Conservation (phyloP, 2,888 invertebrate genomes). For the Galerucella pusilla region DNA sequence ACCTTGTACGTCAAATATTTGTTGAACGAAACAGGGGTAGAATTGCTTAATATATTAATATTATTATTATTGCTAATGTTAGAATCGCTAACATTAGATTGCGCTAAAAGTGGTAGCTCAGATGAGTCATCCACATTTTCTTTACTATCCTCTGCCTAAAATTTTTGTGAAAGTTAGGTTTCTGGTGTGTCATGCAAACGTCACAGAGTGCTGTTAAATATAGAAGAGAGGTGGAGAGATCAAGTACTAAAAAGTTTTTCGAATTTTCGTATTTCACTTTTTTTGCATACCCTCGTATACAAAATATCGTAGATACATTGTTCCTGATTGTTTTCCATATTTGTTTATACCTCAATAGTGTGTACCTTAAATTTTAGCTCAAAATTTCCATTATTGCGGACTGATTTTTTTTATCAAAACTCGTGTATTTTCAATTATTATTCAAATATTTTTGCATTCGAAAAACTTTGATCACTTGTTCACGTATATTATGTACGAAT, state of each 20-base stretch:
- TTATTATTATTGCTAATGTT: slow-evolving; percentile 50
- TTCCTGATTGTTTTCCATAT: too few relatives aligned
- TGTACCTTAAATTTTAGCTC: too few relatives aligned
- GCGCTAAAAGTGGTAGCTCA: slow-evolving; percentile 52
- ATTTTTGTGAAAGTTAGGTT: slow-evolving; percentile 40
- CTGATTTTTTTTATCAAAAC: too few relatives aligned
- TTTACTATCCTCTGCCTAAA: slow-evolving; percentile 52
- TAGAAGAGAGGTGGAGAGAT: slow-evolving; percentile 25
- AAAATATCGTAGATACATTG: too few relatives aligned
- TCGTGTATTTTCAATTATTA: too few relatives aligned
- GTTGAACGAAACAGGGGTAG: slow-evolving; percentile 57
- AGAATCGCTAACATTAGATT: slow-evolving; percentile 46
- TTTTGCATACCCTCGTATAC: too few relatives aligned
- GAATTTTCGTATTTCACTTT: neutral
- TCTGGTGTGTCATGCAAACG: slow-evolving; percentile 49
- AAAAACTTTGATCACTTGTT: slow-evolving; percentile 15
- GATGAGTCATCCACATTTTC: slow-evolving; percentile 48
- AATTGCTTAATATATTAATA: slow-evolving; percentile 52
- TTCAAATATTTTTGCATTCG: too few relatives aligned
- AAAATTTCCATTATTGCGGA: too few relatives aligned
- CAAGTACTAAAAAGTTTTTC: slow-evolving; percentile 19
- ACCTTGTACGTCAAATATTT: slow-evolving; percentile 57
- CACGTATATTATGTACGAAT: slow-evolving; percentile 1
- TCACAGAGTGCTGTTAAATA: slow-evolving; percentile 41
- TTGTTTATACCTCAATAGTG: too few relatives aligned